phyloP scores from a whole-genome alignment of 2,797 vertebrate genomes.

The Hypotaenidia okinawae region DNA sequence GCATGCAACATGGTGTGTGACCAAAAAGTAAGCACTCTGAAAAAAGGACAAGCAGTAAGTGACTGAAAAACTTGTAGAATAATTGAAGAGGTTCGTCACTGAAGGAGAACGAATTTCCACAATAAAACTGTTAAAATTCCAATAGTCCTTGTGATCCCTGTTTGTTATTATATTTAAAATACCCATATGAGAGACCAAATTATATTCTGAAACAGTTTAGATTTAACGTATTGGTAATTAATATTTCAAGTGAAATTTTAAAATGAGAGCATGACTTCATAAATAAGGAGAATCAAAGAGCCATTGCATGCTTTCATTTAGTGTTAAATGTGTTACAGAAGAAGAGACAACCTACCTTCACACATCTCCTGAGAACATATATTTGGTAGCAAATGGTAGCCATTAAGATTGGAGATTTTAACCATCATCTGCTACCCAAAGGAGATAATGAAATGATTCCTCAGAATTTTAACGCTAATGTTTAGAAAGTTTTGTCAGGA shows the following conservation, averaged over 20 bases:
- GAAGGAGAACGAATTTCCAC: background rate
- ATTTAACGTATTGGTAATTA: background rate
- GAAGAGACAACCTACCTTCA: background rate
- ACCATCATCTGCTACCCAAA: background rate
- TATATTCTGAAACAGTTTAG: background rate
- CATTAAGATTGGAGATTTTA: background rate
- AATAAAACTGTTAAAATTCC: background rate
- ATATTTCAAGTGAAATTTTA: background rate
- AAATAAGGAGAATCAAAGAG: background rate
- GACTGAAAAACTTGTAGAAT: background rate
- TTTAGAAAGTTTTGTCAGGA: background rate
- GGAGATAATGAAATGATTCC: background rate
- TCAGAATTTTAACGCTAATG: background rate
- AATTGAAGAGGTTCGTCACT: background rate
- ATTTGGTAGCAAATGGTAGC: background rate
- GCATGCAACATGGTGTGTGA: background rate
- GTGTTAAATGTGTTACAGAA: background rate
- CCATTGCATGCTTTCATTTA: background rate
- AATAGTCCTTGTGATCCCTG: background rate
- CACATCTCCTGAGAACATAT: background rate
- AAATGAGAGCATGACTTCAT: background rate
- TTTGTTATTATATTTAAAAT: background rate
- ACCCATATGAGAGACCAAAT: background rate
- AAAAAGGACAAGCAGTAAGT: background rate
- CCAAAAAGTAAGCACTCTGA: background rate